Conservation (phyloP, 2,113 vertebrate species). For the Micronisus gabar region DNA sequence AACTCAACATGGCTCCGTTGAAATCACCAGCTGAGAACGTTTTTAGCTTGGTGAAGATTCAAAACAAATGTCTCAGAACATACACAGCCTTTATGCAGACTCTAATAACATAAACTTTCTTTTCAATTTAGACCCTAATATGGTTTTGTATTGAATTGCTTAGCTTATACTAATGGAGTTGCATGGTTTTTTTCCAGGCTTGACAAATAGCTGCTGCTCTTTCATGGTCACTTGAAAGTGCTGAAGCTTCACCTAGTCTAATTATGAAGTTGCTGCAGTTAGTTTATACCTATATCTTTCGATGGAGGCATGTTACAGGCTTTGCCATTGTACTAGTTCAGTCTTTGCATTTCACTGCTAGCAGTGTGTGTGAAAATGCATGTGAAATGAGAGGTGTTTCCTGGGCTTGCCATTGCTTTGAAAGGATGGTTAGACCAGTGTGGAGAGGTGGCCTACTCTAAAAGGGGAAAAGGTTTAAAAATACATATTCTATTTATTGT, state of each 20-base stretch:
- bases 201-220: neutral
- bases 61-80: neutral
- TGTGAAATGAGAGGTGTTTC: neutral
- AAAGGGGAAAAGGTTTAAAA: conserved; percentile 8
- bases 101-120: neutral
- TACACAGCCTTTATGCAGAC: neutral
- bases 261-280: neutral
- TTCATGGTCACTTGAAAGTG: neutral
- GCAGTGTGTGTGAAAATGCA: neutral
- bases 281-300: neutral
- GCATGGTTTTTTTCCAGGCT: neutral
- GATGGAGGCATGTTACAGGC: neutral
- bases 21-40: neutral
- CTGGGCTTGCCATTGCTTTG: neutral
- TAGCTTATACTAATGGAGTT: neutral
- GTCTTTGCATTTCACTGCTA: neutral
- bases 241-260: neutral
- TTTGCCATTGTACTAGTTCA: neutral
- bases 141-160: neutral
- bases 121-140: neutral
- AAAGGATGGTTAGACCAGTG: neutral
- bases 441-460: neutral
- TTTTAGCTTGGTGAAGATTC: neutral
- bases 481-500: conserved; percentile 34
- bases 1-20: neutral